phyloP scores from a whole-genome alignment of 2,888 invertebrate genomes.

The Mythimna vitellina region DNA sequence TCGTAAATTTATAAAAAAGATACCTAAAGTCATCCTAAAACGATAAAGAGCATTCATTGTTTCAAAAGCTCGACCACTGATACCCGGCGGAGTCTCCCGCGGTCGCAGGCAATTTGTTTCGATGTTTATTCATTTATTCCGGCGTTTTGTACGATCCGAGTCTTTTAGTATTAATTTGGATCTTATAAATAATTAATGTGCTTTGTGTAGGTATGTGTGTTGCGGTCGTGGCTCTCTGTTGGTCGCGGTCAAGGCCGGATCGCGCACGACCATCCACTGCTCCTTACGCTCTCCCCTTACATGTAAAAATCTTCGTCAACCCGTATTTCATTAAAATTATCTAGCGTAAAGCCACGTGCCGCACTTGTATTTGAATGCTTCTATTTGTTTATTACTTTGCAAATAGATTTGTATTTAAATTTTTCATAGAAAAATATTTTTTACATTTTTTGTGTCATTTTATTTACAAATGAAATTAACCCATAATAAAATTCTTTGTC shows the following conservation, averaged over 20 bases:
- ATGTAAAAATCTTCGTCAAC: constrained; percentile 28
- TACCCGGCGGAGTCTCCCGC: constrained; percentile 61
- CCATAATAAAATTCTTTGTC: background rate
- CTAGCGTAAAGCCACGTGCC: background rate
- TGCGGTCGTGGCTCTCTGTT: constrained; percentile 73
- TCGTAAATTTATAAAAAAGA: constrained; percentile 64
- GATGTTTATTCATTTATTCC: constrained; percentile 87
- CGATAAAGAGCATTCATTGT: constrained; percentile 72
- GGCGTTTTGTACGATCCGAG: constrained; percentile 79
- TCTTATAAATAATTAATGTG: constrained; percentile 87
- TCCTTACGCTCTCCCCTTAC: constrained; percentile 60
- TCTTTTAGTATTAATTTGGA: constrained; percentile 86
- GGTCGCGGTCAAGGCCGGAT: constrained; percentile 81
- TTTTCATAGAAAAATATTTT: background rate
- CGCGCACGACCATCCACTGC: constrained; percentile 71
- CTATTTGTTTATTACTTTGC: background rate
- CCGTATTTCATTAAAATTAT: constrained; percentile 17
- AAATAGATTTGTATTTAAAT: constrained; percentile 6
- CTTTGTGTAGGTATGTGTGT: constrained; percentile 73
- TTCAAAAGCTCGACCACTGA: constrained; percentile 69
- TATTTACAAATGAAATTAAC: constrained; percentile 4
- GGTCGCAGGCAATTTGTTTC: constrained; percentile 81
- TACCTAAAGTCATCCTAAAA: constrained; percentile 65
- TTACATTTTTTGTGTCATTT: background rate
- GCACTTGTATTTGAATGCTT: background rate